Evolutionary conservation across 2,888 invertebrate genomes (phyloP).

Genomic region (Plutella xylostella): DNA sequence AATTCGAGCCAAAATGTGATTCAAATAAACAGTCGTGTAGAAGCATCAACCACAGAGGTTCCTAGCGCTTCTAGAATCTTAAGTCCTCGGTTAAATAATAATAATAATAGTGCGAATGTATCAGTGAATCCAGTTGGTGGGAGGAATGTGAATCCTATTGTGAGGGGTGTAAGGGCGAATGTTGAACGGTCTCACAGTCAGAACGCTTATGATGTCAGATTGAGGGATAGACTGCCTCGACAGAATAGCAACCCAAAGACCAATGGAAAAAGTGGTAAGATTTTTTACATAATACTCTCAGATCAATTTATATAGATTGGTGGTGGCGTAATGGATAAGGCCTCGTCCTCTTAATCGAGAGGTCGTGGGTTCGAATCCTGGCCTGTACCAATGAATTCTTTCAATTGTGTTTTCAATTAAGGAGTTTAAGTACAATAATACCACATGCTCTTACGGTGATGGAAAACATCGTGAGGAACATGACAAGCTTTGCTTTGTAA

Average conservation of each 20-base stretch:
- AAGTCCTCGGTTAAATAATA: neutral
- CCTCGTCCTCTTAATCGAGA: neutral
- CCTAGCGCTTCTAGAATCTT: neutral
- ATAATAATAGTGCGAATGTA: neutral
- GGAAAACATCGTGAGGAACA: too few relatives aligned
- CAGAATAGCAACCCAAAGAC: constrained; percentile 38
- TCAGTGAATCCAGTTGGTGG: constrained; percentile 6
- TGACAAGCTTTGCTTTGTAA: too few relatives aligned
- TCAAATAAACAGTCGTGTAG: neutral
- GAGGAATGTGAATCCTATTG: constrained; percentile 23
- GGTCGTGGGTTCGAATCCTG: neutral
- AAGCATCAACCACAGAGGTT: neutral
- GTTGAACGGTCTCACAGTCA: constrained; percentile 52
- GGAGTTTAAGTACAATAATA: neutral
- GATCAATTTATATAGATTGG: too few relatives aligned
- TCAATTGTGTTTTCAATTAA: neutral
- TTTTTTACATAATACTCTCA: neutral
- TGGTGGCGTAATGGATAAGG: neutral
- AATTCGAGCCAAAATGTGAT: neutral
- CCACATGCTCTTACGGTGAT: neutral
- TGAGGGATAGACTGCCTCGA: constrained; percentile 29
- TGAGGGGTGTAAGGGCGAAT: constrained; percentile 26
- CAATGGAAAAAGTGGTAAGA: constrained; percentile 42
- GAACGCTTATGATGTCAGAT: constrained; percentile 41
- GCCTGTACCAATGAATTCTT: neutral